Evolutionary conservation across 2,888 invertebrate genomes (phyloP), one percentile per base, ranked within the genome.

Genomic region (Lagria hirta): DNA sequence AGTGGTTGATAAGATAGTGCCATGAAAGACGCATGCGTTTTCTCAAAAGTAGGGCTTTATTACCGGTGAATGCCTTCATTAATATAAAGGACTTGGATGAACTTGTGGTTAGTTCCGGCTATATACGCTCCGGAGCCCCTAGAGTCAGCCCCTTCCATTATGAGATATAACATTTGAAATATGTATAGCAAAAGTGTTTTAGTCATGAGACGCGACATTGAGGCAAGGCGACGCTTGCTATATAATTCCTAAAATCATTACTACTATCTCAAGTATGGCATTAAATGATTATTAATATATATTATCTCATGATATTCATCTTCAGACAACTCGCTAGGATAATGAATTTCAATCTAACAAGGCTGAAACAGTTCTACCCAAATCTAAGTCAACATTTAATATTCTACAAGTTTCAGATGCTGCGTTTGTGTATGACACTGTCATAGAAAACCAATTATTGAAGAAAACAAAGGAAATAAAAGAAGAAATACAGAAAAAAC

Each of bases 131-230:
- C 13, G 23, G 23, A 20, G 23, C 55, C 59, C 57, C 51, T 43
- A 34, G 58, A 55, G 57, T 48, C 45, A 30, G 46, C 53, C 57
- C 51, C 52, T 54, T 49, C 48, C 58, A 59, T 62, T 58, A 62
- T 58, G 58, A 56, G 56, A 59, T 60, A 58, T 58, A 57, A 54
- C 57, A 49, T 55, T 58, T 62, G 50, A 62, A 62, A 60, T 60
- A 62, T 60, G 58, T 57, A 62, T 60, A 43, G 26, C 33, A 37
- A 37, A 37, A 38, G 37, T 24, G 14, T 24, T 11, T 2, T 16
- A 30, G 30, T 30, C 13, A 22, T 22, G 21, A n/a, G 18, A 4
- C 21, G 11, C 13, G 13, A 13, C 11, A 13, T 30, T 15, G 5
- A 17, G 12, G 13, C 26, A 17, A 10, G 18, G 38, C 22, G 30